Evolutionary conservation across 2,888 invertebrate genomes (phyloP).

Genomic region (Odontothrips loti): DNA sequence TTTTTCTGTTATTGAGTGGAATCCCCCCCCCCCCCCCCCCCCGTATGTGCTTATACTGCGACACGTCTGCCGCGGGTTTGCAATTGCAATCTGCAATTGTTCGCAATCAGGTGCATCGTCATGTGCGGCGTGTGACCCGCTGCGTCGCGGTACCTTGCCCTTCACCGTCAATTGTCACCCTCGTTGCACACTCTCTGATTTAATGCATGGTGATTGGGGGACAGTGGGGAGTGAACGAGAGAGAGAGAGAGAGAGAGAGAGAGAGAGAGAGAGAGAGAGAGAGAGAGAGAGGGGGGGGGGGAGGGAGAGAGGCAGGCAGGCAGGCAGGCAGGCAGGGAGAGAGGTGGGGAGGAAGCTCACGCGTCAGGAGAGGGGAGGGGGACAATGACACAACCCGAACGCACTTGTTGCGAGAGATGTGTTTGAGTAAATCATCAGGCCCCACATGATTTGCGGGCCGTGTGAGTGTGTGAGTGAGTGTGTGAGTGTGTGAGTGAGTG

Average conservation of each 20-base stretch:
- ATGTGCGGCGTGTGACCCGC: too few relatives aligned
- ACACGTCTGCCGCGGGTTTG: too few relatives aligned
- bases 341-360: neutral
- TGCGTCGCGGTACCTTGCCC: neutral
- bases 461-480: too few relatives aligned
- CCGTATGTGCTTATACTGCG: too few relatives aligned
- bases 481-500: too few relatives aligned
- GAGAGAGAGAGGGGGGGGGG: neutral
- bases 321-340: neutral
- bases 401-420: neutral
- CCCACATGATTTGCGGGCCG: neutral
- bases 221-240: too few relatives aligned
- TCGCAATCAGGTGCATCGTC: too few relatives aligned
- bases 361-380: neutral
- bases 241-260: neutral
- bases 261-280: neutral
- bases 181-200: neutral
- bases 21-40: too few relatives aligned
- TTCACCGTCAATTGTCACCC: neutral
- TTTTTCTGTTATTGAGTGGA: too few relatives aligned
- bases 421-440: slow-evolving; percentile 11
- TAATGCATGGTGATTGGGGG: too few relatives aligned
- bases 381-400: neutral
- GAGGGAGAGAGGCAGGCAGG: neutral
- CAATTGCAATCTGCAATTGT: too few relatives aligned